Percentiles rank a stretch among this genome's conserved stretches.
These are phyloP conservation scores for Sardina pilchardus DNA, from an alignment of 2,113 vertebrate genomes.

Conservation along the genomic window DNA sequence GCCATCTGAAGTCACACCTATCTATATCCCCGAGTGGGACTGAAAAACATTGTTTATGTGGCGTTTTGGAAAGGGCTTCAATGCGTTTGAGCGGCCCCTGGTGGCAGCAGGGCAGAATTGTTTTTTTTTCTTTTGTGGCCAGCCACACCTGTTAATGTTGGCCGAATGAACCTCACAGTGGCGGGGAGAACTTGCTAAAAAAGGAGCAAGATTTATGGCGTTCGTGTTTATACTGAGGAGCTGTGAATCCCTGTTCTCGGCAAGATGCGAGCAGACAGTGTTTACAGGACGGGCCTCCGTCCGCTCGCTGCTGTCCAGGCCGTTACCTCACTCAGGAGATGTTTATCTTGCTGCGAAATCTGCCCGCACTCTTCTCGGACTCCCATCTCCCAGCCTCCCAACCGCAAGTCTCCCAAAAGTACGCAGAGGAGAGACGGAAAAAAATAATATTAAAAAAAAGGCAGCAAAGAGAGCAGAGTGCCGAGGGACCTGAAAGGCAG, in stretches of 20 bases:
- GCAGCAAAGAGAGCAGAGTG: neutral
- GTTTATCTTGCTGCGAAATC: slow-evolving; percentile 43
- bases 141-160: slow-evolving; percentile 15
- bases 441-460: no score
- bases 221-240: slow-evolving; percentile 24
- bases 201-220: slow-evolving; percentile 6
- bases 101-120: neutral
- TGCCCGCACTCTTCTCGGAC: neutral
- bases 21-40: neutral
- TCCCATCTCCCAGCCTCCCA: slow-evolving; percentile 2
- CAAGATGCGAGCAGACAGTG: slow-evolving; percentile 24
- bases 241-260: neutral
- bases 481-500: slow-evolving; percentile 28
- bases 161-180: neutral
- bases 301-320: neutral
- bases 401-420: neutral
- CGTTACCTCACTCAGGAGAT: slow-evolving; percentile 36
- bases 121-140: neutral
- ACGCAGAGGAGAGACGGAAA: neutral
- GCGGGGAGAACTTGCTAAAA: neutral
- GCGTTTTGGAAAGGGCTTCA: neutral
- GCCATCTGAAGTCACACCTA: neutral
- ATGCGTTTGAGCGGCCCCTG: neutral
- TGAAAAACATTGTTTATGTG: slow-evolving; percentile 2
- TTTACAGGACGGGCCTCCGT: slow-evolving; percentile 33